These are phyloP conservation scores for Scophthalmus maximus DNA, from an alignment of 2,113 vertebrate genomes.

Conservation along the genomic window DNA sequence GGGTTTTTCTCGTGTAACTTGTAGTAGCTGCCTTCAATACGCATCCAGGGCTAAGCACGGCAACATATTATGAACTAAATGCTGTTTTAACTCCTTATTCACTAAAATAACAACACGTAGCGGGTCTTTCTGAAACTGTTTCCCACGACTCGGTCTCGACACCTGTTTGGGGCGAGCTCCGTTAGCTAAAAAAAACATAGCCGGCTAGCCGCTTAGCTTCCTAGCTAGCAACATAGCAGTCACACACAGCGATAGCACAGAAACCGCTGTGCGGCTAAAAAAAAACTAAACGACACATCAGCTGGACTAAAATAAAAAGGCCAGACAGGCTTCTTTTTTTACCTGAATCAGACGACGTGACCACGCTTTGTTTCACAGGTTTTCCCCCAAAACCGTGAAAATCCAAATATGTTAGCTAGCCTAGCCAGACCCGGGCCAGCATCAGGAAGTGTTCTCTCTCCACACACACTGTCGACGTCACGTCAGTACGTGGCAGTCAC, in stretches of 20 bases:
- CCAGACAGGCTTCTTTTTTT: background rate
- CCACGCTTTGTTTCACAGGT: constrained; percentile 65
- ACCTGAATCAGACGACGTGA: constrained; percentile 74
- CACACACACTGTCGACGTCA: constrained; percentile 73
- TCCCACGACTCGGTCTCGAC: background rate
- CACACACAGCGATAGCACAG: constrained; percentile 3
- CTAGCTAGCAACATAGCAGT: constrained; percentile 16
- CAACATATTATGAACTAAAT: fast-evolving
- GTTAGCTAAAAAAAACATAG: constrained; percentile 50
- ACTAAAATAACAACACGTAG: background rate
- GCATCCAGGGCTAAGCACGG: background rate
- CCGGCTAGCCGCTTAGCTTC: constrained; percentile 39
- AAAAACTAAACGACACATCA: background rate
- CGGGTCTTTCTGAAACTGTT: background rate
- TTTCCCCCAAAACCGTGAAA: constrained; percentile 64
- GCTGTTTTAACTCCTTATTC: too few species aligned
- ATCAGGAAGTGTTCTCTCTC: constrained; percentile 80
- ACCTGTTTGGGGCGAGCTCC: constrained; percentile 49
- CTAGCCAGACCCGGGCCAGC: constrained; percentile 64
- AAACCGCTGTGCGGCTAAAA: too few species aligned
- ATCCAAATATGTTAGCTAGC: constrained; percentile 45
- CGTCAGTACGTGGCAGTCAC: constrained; percentile 82
- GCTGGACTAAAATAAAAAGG: too few species aligned
- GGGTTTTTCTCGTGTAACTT: background rate
- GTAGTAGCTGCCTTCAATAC: background rate